Evolutionary conservation across 2,797 vertebrate species (phyloP).

Genomic region (Phylloscopus collybita): DNA sequence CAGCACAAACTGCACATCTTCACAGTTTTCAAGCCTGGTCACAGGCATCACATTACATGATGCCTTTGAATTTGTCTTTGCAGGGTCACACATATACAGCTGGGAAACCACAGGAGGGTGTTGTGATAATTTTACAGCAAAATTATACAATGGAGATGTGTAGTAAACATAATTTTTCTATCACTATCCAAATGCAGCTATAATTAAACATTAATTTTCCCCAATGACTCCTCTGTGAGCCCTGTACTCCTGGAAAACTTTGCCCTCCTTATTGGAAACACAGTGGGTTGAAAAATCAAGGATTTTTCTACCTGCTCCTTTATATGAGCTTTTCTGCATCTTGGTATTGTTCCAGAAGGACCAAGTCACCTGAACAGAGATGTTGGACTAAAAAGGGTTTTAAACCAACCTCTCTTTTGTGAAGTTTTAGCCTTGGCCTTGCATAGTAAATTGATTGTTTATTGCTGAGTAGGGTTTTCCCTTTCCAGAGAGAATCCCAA

Average conservation of each 20-base stretch:
- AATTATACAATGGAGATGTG: neutral
- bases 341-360: neutral
- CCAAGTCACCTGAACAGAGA: neutral
- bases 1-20: neutral
- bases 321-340: neutral
- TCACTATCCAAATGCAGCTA: neutral
- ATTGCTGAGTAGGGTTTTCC: slow-evolving; percentile 47
- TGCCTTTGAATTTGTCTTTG: slow-evolving; percentile 22
- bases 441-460: neutral
- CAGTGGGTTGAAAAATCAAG: neutral
- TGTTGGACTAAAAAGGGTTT: neutral
- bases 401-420: neutral
- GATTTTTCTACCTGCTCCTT: neutral
- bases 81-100: slow-evolving; percentile 12
- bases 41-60: neutral
- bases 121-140: neutral
- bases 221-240: neutral
- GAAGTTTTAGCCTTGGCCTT: neutral
- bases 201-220: neutral
- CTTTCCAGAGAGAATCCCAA: slow-evolving; percentile 26
- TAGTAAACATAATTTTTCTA: neutral
- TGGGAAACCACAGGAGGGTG: neutral
- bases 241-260: neutral
- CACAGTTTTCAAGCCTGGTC: neutral
- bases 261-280: neutral